Evolutionary conservation across 2,888 invertebrate species (phyloP).

Genomic region (Nemotelus nigrinus): DNA sequence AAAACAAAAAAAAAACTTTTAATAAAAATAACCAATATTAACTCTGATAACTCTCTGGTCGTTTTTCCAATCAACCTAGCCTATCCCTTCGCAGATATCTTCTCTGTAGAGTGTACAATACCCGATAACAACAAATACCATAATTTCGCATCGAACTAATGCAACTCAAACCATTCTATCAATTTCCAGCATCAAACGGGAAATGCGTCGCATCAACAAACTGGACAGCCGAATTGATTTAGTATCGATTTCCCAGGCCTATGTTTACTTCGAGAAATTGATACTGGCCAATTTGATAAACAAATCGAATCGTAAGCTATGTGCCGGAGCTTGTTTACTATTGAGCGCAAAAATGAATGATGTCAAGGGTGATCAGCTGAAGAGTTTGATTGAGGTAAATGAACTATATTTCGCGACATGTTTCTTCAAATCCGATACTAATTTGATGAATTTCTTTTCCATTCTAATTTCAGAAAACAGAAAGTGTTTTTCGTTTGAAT

Average conservation of each 20-base stretch:
- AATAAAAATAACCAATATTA: no score
- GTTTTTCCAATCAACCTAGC: no score
- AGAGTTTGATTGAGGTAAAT: constrained; percentile 85
- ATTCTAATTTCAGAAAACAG: constrained; percentile 76
- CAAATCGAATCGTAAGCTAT: constrained; percentile 94
- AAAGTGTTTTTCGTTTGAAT: constrained; percentile 88
- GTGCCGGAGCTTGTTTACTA: constrained; percentile 93
- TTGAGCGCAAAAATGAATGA: constrained; percentile 97
- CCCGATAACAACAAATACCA: no score
- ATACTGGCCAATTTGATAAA: constrained; percentile 91
- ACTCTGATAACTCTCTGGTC: no score
- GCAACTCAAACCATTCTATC: no score
- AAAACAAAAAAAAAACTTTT: no score
- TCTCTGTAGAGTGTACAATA: no score
- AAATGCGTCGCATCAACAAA: constrained; percentile 93
- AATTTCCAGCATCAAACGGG: constrained; percentile 84
- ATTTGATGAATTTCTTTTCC: no score
- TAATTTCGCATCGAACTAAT: no score
- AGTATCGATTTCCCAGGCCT: constrained; percentile 93
- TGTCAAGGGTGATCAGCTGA: constrained; percentile 89
- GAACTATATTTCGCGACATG: background rate
- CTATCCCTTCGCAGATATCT: no score
- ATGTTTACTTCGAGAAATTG: constrained; percentile 98
- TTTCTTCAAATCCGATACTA: no score
- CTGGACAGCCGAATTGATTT: constrained; percentile 85